Conservation (phyloP, 1,140 invertebrate genomes). For the Drosophila micromelanica region DNA sequence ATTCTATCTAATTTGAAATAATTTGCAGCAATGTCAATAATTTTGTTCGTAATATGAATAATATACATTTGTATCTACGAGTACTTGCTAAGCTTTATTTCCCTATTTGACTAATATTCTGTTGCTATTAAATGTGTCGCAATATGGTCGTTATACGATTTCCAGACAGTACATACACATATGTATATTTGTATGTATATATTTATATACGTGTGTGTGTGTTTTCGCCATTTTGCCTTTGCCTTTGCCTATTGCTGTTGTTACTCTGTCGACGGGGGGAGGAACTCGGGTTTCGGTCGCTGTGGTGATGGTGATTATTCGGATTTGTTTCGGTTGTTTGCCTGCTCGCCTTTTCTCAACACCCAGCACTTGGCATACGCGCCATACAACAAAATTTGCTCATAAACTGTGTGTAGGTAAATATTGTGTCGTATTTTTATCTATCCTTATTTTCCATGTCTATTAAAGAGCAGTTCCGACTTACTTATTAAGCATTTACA, state of each 20-base stretch:
- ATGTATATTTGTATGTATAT: neutral
- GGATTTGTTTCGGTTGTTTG: slow-evolving; percentile 39
- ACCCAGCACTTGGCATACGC: slow-evolving; percentile 78
- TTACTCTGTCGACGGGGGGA: neutral
- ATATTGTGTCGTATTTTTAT: slow-evolving; percentile 25
- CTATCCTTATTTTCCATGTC: neutral
- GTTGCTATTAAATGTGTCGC: slow-evolving; percentile 24
- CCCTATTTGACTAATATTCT: slow-evolving; percentile 6
- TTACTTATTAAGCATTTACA: neutral
- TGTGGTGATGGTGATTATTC: slow-evolving; percentile 30
- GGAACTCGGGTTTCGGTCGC: slow-evolving; percentile 1
- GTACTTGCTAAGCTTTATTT: slow-evolving; percentile 4
- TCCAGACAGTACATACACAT: neutral
- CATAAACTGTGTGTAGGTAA: slow-evolving; percentile 70
- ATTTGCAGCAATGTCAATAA: too few species aligned
- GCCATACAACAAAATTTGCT: slow-evolving; percentile 77
- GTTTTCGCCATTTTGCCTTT: slow-evolving; percentile 17
- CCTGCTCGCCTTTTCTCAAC: slow-evolving; percentile 62
- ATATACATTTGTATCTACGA: neutral
- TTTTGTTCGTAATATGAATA: neutral
- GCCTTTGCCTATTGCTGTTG: slow-evolving; percentile 18
- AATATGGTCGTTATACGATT: slow-evolving; percentile 4
- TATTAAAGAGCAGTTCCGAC: slow-evolving; percentile 27
- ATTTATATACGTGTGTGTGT: neutral
- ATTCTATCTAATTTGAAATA: too few species aligned